Conservation (phyloP, 2,888 invertebrate species). For the Eretmocerus hayati region DNA sequence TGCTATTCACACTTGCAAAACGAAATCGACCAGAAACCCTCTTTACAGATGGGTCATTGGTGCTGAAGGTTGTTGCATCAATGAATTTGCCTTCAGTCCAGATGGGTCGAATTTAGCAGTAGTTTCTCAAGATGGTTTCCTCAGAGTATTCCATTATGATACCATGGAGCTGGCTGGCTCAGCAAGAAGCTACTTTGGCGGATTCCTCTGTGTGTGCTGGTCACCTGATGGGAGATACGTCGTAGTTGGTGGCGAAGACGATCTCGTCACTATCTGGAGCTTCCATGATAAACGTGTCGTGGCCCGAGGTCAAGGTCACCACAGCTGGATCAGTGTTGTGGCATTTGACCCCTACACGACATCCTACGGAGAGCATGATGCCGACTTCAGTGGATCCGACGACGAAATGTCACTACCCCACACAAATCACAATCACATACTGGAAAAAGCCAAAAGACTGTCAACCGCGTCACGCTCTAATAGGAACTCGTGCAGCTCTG, state of each 20-base stretch:
- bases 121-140: constrained; percentile 90
- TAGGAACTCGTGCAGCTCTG: constrained; percentile 45
- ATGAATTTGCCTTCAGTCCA: constrained; percentile 96
- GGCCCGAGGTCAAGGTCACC: constrained; percentile 95
- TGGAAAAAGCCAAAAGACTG: constrained; percentile 38
- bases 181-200: constrained; percentile 96
- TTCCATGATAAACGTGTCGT: constrained; percentile 87
- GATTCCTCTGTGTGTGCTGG: constrained; percentile 96
- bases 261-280: constrained; percentile 95
- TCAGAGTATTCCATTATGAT: constrained; percentile 94
- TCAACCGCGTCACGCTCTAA: constrained; percentile 41
- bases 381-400: constrained; percentile 53
- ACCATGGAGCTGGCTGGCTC: constrained; percentile 92
- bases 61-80: constrained; percentile 74
- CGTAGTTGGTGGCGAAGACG: constrained; percentile 97
- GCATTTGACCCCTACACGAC: constrained; percentile 86
- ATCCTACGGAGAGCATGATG: constrained; percentile 55
- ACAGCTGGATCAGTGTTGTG: constrained; percentile 96
- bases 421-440: constrained; percentile 39
- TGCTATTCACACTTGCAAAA: constrained; percentile 90
- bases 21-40: constrained; percentile 93
- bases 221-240: constrained; percentile 93
- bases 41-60: constrained; percentile 87
- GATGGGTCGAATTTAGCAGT: constrained; percentile 88
- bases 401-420: constrained; percentile 48